Evolutionary conservation across 1,140 invertebrate genomes (phyloP).

Genomic region (Eumeta japonica): DNA sequence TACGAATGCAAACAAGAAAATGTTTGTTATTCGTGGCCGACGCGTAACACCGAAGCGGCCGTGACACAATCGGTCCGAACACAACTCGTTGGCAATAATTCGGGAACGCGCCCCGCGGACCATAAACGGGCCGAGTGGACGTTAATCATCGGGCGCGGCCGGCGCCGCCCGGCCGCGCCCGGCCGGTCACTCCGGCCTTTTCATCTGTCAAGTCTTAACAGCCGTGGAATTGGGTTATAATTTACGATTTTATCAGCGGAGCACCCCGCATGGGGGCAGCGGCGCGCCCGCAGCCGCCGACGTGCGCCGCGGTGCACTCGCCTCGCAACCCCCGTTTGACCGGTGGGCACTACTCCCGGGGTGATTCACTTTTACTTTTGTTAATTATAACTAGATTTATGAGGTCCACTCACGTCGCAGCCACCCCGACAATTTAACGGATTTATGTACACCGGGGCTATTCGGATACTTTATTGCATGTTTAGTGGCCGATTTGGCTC

Average conservation of each 20-base stretch:
- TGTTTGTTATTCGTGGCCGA: no score
- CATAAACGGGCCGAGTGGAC: conserved; percentile 14
- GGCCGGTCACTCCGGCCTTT: no score
- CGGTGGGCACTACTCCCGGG: conserved; percentile 28
- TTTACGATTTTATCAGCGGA: conserved; percentile 53
- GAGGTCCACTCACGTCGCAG: conserved; percentile 39
- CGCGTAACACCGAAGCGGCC: no score
- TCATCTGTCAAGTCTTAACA: conserved; percentile 56
- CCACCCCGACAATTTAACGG: conserved; percentile 3
- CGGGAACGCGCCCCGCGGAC: conserved; percentile 4
- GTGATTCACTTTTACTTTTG: conserved; percentile 37
- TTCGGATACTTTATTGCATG: conserved; percentile 44
- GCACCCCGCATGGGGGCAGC: conserved; percentile 47
- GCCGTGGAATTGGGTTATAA: conserved; percentile 55
- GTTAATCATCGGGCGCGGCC: conserved; percentile 42
- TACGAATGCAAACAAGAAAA: no score
- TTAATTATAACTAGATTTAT: conserved; percentile 50
- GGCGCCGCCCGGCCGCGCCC: no score
- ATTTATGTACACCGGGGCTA: conserved; percentile 26
- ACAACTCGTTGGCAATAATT: no score
- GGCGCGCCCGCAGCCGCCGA: conserved; percentile 49
- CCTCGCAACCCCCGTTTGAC: conserved; percentile 30
- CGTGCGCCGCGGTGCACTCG: conserved; percentile 26
- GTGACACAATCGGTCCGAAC: no score
- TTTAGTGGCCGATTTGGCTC: conserved; percentile 30